Conservation (phyloP, 2,888 invertebrate species). For the Seira sanloemensis region DNA sequence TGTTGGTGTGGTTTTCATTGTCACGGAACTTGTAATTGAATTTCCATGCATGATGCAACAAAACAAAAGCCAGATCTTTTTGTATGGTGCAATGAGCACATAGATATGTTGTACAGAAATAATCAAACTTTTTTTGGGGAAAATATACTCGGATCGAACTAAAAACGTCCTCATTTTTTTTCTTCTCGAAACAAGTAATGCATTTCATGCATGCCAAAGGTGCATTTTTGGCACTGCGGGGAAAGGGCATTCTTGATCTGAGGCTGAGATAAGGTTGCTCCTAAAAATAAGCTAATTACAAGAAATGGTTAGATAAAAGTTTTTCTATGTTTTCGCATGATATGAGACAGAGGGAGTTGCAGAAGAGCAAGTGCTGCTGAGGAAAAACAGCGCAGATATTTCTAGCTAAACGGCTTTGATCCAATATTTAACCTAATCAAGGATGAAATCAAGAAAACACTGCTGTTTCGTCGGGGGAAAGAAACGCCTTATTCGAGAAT, state of each 20-base stretch:
- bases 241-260: slow-evolving; percentile 7
- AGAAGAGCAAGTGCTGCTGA: background rate
- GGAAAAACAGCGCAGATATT: background rate
- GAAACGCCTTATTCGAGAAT: background rate
- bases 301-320: slow-evolving; percentile 9
- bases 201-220: slow-evolving; percentile 48
- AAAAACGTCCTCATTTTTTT: slow-evolving; percentile 5
- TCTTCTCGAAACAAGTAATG: slow-evolving; percentile 15
- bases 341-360: too few species aligned
- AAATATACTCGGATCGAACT: background rate
- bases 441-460: slow-evolving; percentile 13
- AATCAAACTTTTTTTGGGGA: background rate
- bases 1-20: slow-evolving; percentile 42
- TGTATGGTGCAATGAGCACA: background rate
- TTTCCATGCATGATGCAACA: slow-evolving; percentile 33
- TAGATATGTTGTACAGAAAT: background rate
- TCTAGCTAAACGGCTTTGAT: slow-evolving; percentile 4
- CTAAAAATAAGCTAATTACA: slow-evolving; percentile 21
- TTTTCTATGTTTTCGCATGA: background rate
- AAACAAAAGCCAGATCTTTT: background rate
- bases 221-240: slow-evolving; percentile 21
- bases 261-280: background rate
- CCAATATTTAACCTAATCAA: slow-evolving; percentile 10
- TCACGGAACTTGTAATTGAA: slow-evolving; percentile 49
- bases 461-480: background rate